A percentile compares a stretch with the other conserved stretches of the same genome.
Conservation (phyloP, 2,113 vertebrate genomes). For the Bos indicus region DNA sequence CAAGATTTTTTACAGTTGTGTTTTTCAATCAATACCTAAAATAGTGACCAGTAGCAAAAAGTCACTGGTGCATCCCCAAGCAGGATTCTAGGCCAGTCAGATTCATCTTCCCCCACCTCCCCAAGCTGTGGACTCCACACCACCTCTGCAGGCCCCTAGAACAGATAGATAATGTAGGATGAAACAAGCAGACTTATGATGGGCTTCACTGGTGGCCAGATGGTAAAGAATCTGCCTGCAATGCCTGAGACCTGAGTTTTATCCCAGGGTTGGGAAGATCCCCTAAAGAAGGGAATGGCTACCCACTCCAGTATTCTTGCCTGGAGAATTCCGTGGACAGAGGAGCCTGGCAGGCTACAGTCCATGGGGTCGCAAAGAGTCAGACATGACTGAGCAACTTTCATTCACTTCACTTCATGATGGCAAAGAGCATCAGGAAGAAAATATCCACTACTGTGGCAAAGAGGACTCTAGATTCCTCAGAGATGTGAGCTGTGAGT, state of each 20-base stretch:
- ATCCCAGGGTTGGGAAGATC: not conserved
- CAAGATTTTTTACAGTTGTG: not conserved
- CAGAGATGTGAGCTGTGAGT: not conserved
- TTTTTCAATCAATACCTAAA: conserved; percentile 53
- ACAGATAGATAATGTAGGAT: conserved; percentile 95
- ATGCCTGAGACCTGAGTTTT: not conserved
- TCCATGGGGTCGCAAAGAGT: not conserved
- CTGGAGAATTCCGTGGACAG: not conserved
- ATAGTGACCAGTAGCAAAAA: conserved; percentile 42
- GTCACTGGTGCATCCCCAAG: not conserved
- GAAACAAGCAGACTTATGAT: conserved; percentile 90
- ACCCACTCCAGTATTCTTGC: not conserved
- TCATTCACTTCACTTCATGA: conserved; percentile 48
- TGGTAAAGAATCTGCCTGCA: not conserved
- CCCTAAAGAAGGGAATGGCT: not conserved
- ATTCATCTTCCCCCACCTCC: conserved; percentile 27
- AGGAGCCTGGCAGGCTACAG: not conserved
- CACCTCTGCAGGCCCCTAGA: conserved; percentile 70
- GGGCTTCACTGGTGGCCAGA: not conserved
- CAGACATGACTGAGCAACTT: accelerated
- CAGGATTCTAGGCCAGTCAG: not conserved
- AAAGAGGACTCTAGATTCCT: not conserved
- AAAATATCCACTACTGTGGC: conserved; percentile 93
- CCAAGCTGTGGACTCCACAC: not conserved
- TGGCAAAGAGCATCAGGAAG: conserved; percentile 97